Conservation (phyloP, 2,797 vertebrate species). For the Acanthis flammea region DNA sequence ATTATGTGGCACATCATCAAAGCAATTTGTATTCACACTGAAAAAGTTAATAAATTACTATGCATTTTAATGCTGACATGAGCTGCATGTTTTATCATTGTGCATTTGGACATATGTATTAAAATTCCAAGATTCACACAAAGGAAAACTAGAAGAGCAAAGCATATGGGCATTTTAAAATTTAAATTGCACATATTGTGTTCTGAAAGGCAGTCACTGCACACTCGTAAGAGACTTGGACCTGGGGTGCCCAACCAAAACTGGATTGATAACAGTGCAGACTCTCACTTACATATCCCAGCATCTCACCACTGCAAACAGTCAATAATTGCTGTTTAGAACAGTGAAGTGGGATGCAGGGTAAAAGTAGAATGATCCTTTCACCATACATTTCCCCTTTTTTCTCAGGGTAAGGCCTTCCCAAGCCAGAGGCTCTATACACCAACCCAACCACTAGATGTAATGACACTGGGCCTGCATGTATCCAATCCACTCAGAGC, state of each 20-base stretch:
- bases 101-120: background rate
- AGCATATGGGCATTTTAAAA: background rate
- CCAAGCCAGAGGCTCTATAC: background rate
- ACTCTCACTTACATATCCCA: background rate
- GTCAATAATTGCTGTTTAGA: background rate
- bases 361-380: background rate
- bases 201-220: background rate
- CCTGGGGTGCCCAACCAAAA: background rate
- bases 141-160: background rate
- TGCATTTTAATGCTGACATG: conserved; percentile 51
- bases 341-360: background rate
- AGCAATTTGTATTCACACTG: conserved; percentile 44
- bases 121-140: background rate
- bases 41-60: conserved; percentile 58
- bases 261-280: background rate
- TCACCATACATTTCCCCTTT: background rate
- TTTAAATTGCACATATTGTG: background rate
- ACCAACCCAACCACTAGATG: background rate
- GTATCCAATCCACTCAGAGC: background rate
- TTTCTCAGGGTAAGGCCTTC: background rate
- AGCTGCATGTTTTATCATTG: conserved; percentile 32
- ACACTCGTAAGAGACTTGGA: accelerated
- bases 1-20: conserved; percentile 13
- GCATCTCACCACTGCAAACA: background rate
- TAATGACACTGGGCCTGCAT: background rate